Evolutionary conservation across 2,797 vertebrate species (phyloP), one percentile per base, ranked within the genome.

Genomic region (Rhinoraja longicauda): DNA sequence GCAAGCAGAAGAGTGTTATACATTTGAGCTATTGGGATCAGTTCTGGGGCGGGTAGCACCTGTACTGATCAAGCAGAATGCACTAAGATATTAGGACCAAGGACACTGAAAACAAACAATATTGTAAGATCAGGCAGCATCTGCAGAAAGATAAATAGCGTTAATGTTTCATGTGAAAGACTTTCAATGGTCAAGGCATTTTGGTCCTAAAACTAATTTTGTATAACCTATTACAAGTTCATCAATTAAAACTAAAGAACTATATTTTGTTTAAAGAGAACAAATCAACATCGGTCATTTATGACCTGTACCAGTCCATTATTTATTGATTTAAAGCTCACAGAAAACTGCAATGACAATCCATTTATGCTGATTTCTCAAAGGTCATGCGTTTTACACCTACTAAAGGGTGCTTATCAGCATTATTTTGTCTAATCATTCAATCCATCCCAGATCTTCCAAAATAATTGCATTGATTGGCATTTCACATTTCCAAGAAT

Each of bases 381-480:
- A 19, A 82, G 0, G 8, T 53, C 24, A 59, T 26, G 45, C 45
- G 82, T 26, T 82, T 82, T 81, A 82, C 24, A 82, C 10, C 29
- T 29, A 24, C 4, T 39, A 62, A n/a, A 82, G n/a, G 13, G n/a
- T 39, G 19, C 21, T 81, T 81, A 53, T 81, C 53, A 53, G 39
- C 39, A 53, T 2, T 8, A 10, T 81, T 53, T 84, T n/a, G 4
- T 29, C 26, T n/a, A 62, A n/a, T 62, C 26, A 13, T 59, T n/a
- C 82, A 86, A 13, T 8, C 12, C 17, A 86, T 86, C 10, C 24
- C 82, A 17, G 57, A 32, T 86, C 53, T 86, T 62, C 57, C 26
- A 86, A 29, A 86, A 29, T 86, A 86, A 86, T 62, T 86, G 82
- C 26, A 62, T 86, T 86, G 57, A 62, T n/a, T 86, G 57, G 57